These are phyloP conservation scores for Julus scanicus DNA, from an alignment of 2,888 invertebrate genomes.

Conservation along the genomic window DNA sequence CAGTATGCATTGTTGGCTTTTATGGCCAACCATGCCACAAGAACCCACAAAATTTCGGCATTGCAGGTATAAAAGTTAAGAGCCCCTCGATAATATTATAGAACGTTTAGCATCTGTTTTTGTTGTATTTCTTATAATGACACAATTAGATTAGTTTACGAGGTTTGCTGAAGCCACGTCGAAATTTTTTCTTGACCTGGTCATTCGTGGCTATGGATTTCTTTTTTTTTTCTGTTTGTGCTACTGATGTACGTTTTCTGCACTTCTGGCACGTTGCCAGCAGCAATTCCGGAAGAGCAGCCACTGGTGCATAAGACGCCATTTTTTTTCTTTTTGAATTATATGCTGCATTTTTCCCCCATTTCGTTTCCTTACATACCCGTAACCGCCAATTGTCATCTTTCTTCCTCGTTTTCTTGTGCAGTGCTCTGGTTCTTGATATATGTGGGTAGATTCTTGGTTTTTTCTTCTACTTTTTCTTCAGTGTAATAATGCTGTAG, in stretches of 20 bases:
- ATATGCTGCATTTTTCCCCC: not conserved
- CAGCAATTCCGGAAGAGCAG: not conserved
- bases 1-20: too few relatives aligned
- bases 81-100: too few relatives aligned
- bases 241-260: not conserved
- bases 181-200: not conserved
- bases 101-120: not conserved
- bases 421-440: conserved; percentile 12
- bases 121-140: not conserved
- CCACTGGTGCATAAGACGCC: conserved; percentile 3
- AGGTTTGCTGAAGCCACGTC: not conserved
- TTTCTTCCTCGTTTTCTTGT: conserved; percentile 32
- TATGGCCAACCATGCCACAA: too few relatives aligned
- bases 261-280: not conserved
- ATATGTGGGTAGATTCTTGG: not conserved
- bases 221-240: not conserved
- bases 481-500: not conserved
- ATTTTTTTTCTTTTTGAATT: conserved; percentile 4
- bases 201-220: conserved; percentile 11
- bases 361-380: not conserved
- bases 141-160: not conserved
- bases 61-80: too few relatives aligned
- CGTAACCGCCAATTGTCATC: conserved; percentile 18
- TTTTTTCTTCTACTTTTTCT: not conserved
- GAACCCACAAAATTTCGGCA: too few relatives aligned